Evolutionary conservation across 2,113 vertebrate genomes (phyloP), one percentile per base, ranked within the genome.

Genomic region (Coreoperca whiteheadi): DNA sequence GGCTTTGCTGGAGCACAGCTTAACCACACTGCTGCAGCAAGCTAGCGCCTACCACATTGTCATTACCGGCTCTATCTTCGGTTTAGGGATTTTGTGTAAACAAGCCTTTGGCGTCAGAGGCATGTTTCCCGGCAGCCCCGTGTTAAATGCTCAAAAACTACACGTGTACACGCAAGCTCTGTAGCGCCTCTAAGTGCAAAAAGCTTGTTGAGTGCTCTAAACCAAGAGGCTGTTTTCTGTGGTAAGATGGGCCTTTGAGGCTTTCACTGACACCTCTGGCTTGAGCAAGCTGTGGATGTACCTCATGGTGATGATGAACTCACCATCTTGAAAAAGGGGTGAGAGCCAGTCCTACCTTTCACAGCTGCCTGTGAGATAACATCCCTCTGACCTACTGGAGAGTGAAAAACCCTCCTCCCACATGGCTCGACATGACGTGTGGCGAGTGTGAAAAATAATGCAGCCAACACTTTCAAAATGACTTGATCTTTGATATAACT

Each of bases 351-450:
- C 75, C 78, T 81, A 74, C 70, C 61, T 86, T 88, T 94, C 73
- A 87, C 91, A 92, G 91, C 87, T 88, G 89, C 88, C 63, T 91
- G 91, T 15, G 41, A 93, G 87, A 91, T 90, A 89, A 76, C 88
- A 88, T 69, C 74, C 46, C 80, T 72, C 37, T 89, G 82, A 81
- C 82, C 79, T 70, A 48, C 67, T 60, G 20, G 61, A 72, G 79
- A 68, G 72, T 34, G 73, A 34, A 54, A 25, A 28, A 37, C 3
- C 9, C 41, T 68, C 25, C 76, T 59, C 37, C 48, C 57, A 46
- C 48, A 18, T 61, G 64, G 53, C 21, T 68, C 4, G 23, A 51
- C 46, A 4, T n/a, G n/a, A n/a, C n/a, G n/a, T n/a, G n/a, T n/a
- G n/a, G n/a, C n/a, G n/a, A 21, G 63, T 75, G 59, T 32, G 50